phyloP scores from a whole-genome alignment of 2,888 invertebrate genomes.

The Carabus problematicus region DNA sequence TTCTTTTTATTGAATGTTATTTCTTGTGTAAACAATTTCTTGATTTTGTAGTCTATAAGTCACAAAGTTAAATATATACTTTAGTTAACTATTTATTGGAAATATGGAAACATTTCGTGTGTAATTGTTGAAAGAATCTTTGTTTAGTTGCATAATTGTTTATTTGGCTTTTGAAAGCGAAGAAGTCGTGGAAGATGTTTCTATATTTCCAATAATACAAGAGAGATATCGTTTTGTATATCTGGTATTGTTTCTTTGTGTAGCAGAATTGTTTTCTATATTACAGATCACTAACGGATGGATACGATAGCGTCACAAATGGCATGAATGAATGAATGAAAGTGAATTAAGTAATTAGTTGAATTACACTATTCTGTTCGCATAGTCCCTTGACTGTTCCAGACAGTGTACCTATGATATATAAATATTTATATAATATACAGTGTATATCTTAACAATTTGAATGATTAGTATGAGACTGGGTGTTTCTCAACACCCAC shows the following conservation, averaged over 20 bases:
- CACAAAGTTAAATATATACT: too few relatives aligned
- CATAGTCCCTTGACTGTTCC: constrained; percentile 21
- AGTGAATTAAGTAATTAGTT: too few relatives aligned
- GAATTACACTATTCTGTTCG: too few relatives aligned
- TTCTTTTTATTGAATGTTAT: too few relatives aligned
- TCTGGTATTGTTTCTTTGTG: background rate
- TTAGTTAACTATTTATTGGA: too few relatives aligned
- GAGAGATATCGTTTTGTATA: background rate
- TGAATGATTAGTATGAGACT: constrained; percentile 33
- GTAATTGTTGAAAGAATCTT: too few relatives aligned
- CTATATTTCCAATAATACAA: background rate
- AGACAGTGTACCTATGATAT: constrained; percentile 25
- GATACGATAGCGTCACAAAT: background rate
- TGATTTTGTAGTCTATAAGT: too few relatives aligned
- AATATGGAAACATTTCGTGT: too few relatives aligned
- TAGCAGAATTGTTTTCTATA: background rate
- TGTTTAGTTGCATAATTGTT: too few relatives aligned
- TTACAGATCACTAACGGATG: background rate
- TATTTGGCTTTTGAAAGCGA: too few relatives aligned
- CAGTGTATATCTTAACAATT: constrained; percentile 38
- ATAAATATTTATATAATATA: constrained; percentile 37
- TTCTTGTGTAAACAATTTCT: too few relatives aligned
- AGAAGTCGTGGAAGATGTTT: too few relatives aligned
- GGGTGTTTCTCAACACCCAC: constrained; percentile 23
- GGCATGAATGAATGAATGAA: background rate